Evolutionary conservation across 2,113 vertebrate genomes (phyloP), one percentile per base, ranked within the genome.

Genomic region (Varanus komodoensis): DNA sequence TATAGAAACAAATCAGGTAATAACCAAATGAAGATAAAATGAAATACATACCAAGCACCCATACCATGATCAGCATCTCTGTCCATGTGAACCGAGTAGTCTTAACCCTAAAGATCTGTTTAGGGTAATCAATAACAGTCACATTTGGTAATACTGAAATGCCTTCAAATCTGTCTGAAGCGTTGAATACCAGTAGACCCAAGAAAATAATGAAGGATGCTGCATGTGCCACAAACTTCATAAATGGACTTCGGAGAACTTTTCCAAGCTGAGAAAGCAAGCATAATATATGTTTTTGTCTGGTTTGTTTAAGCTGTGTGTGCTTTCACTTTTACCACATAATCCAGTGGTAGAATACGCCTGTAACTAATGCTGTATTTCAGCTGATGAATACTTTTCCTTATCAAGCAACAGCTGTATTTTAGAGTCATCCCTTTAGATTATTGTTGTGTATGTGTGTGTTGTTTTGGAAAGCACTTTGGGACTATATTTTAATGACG

Each of bases 141-240:
- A 98, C 95, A 44, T 98, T 98, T 0, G 98, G 98, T 91, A 98
- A 93, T 0, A 97, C 98, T 17, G 94, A 96, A 93, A 98, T 98
- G 79, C 98, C 98, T 92, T 98, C 98, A 7, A 98, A 98, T 89
- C 98, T 97, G 94, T 98, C 98, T 0, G 98, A 98, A 52, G 98
- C 98, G 34, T 98, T 98, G 94, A 98, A 98, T 87, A 98, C 97
- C 78, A 98, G 97, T 93, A 98, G 97, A 93, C 98, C 97, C 95
- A 98, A 96, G 96, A 98, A 98, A 97, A 98, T 98, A 96, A 98
- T 98, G 97, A 98, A 98, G 86, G 98, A 98, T 25, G 98, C 98
- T 4, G 98, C 98, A 4, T 98, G 98, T 6, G 98, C 98, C 92
- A 98, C 98, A 87, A 98, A 98, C 95, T 98, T 98, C 98, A 98